Evolutionary conservation across 2,888 invertebrate genomes (phyloP).

Genomic region (Chloroclysta siterata): DNA sequence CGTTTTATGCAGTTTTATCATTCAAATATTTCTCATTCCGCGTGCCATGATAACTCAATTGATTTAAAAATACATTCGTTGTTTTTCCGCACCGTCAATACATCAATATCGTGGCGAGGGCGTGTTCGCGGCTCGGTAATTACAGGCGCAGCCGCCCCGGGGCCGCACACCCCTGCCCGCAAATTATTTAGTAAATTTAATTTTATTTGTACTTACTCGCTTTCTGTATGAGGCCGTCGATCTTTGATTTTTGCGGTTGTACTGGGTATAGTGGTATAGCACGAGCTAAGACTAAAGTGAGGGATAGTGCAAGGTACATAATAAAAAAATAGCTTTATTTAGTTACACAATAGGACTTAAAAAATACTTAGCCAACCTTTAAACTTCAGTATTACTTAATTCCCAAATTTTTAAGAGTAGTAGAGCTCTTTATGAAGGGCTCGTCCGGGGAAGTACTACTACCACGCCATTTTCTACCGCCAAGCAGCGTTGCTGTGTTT

Average conservation of each 20-base stretch:
- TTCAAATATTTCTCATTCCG: conserved; percentile 8
- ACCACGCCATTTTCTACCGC: too few relatives aligned
- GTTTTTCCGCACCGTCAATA: conserved; percentile 66
- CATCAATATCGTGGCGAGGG: conserved; percentile 66
- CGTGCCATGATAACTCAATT: conserved; percentile 45
- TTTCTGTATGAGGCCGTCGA: conserved; percentile 50
- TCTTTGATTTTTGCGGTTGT: conserved; percentile 57
- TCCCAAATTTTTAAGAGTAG: too few relatives aligned
- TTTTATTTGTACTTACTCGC: conserved; percentile 77
- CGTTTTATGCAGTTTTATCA: too few relatives aligned
- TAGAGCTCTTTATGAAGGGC: too few relatives aligned
- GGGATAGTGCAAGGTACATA: too few relatives aligned
- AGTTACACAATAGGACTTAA: too few relatives aligned
- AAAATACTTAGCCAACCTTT: background rate
- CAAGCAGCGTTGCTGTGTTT: too few relatives aligned
- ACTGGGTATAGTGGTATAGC: conserved; percentile 47
- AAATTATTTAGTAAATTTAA: conserved; percentile 82
- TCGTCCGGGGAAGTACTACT: too few relatives aligned
- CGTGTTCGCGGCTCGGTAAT: conserved; percentile 70
- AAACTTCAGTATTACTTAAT: too few relatives aligned
- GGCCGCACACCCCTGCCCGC: conserved; percentile 64
- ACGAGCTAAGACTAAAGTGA: background rate
- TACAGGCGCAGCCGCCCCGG: conserved; percentile 71
- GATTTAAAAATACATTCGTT: conserved; percentile 51
- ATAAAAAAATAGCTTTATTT: too few relatives aligned